Evolutionary conservation across 2,797 vertebrate species (phyloP).

Genomic region (Danio kyathit): DNA sequence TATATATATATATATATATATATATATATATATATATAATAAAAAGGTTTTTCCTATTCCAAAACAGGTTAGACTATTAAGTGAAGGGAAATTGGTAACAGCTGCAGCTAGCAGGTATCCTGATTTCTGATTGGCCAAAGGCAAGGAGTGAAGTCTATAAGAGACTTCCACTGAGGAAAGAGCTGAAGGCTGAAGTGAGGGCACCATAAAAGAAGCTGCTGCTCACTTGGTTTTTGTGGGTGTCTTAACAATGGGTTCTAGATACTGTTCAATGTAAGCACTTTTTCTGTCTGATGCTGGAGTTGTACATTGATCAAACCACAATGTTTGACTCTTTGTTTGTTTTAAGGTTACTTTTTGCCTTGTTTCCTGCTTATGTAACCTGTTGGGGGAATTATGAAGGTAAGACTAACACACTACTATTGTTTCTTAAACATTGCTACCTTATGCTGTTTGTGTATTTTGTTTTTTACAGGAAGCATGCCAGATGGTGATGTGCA

Average conservation of each 20-base stretch:
- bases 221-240: not conserved
- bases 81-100: conserved; percentile 26
- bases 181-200: not conserved
- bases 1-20: too few species aligned
- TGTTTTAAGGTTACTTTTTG: conserved; percentile 25
- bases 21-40: too few species aligned
- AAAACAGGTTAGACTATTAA: not conserved
- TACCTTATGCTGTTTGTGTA: not conserved
- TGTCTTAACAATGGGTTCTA: not conserved
- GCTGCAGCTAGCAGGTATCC: not conserved
- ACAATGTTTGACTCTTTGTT: not conserved
- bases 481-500: conserved; percentile 1
- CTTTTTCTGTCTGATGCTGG: not conserved
- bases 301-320: not conserved
- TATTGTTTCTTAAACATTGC: not conserved
- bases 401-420: conserved; percentile 12
- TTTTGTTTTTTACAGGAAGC: not conserved
- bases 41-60: not conserved
- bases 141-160: not conserved
- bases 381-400: conserved; percentile 34
- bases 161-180: not conserved
- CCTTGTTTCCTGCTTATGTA: conserved; percentile 16
- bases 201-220: not conserved
- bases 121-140: conserved; percentile 28
- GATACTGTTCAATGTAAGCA: not conserved